Conservation (phyloP, 2,888 invertebrate genomes). For the Gryllus longicercus region DNA sequence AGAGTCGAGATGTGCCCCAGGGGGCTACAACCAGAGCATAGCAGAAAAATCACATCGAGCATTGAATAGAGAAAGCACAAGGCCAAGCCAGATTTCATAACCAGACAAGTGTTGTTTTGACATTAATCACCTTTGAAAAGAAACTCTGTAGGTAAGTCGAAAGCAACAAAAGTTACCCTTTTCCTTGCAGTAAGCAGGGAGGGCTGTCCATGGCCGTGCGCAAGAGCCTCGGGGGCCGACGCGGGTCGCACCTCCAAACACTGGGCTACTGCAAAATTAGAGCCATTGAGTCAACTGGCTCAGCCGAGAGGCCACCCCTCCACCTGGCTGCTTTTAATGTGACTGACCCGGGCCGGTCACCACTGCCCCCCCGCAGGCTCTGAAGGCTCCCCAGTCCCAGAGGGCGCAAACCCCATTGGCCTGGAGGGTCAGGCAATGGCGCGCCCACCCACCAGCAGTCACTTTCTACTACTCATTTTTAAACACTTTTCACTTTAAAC, state of each 20-base stretch:
- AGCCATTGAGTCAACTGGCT: conserved; percentile 27
- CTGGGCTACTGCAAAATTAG: conserved; percentile 27
- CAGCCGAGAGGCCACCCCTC: conserved; percentile 4
- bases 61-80: not conserved
- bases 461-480: not conserved
- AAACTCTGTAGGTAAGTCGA: not conserved
- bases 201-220: not conserved
- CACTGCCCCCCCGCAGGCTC: conserved; percentile 3
- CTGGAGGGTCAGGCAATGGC: conserved; percentile 17
- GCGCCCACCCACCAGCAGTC: not conserved
- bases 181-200: conserved; percentile 3
- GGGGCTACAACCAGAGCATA: conserved; percentile 17
- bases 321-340: conserved; percentile 2
- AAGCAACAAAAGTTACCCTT: conserved; percentile 8
- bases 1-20: not conserved
- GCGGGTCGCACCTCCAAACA: not conserved
- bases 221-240: not conserved
- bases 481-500: too few species aligned
- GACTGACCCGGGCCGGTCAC: not conserved
- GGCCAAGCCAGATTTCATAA: not conserved
- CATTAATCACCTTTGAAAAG: not conserved
- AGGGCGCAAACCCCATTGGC: not conserved
- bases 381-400: not conserved
- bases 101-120: not conserved
- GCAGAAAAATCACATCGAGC: conserved; percentile 8